Conservation (phyloP, 2,888 invertebrate species). For the Linnaemya tessellans region DNA sequence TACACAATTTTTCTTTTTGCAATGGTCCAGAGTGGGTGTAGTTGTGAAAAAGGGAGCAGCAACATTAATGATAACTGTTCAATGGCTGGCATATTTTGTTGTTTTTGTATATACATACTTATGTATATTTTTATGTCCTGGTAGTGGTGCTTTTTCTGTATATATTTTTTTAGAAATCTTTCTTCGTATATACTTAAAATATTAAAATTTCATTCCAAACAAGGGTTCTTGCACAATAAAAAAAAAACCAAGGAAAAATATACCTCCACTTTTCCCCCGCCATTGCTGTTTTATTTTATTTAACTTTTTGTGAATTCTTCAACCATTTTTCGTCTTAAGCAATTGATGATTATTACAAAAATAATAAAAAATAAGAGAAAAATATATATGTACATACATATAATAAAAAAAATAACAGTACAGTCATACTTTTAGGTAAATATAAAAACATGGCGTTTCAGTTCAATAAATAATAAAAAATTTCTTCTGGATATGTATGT, state of each 20-base stretch:
- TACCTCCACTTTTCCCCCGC: slow-evolving; percentile 21
- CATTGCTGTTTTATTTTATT: slow-evolving; percentile 28
- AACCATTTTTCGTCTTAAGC: slow-evolving; percentile 52
- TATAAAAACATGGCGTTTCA: not conserved
- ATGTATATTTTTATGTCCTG: slow-evolving; percentile 13
- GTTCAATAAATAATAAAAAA: not conserved
- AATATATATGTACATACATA: not conserved
- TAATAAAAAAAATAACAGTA: slow-evolving; percentile 31
- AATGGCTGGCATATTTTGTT: slow-evolving; percentile 57
- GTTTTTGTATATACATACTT: not conserved
- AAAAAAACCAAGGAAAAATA: not conserved
- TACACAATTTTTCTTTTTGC: not conserved
- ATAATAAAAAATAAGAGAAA: slow-evolving; percentile 4
- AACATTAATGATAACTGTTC: slow-evolving; percentile 60
- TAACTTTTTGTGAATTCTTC: slow-evolving; percentile 39
- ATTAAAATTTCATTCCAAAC: slow-evolving; percentile 42
- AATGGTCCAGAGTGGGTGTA: slow-evolving; percentile 37
- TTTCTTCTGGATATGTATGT: not conserved
- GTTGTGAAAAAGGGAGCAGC: slow-evolving; percentile 25
- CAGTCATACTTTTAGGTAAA: slow-evolving; percentile 21
- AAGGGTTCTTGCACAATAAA: slow-evolving; percentile 27
- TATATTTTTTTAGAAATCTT: slow-evolving; percentile 28
- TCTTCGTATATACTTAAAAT: slow-evolving; percentile 54
- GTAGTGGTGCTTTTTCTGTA: slow-evolving; percentile 49
- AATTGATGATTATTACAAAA: slow-evolving; percentile 50